Evolutionary conservation across 1,140 invertebrate species (phyloP), one percentile per base, ranked within the genome.

Genomic region (Cryptotermes secundus): DNA sequence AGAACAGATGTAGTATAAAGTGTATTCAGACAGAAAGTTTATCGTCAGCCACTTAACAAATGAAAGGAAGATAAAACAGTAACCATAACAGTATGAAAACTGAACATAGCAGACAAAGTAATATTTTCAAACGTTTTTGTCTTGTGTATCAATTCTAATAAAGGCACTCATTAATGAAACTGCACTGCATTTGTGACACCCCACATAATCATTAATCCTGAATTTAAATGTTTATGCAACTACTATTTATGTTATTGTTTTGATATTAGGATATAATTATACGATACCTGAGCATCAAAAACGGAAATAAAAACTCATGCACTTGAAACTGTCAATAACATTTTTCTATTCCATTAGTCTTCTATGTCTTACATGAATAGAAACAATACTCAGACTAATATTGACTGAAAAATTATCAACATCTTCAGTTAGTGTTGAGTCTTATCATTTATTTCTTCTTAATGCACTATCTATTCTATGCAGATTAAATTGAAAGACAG

Each of bases 111-210:
- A 72, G 7, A 65, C 12, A 12, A 72, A 72, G 59, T 2, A 72
- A 31, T 31, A 49, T n/a, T 72, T 72, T 72, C 31, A n/a, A 72
- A 72, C n/a, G n/a, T n/a, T n/a, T 31, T 6, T n/a, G 2, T 31
- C n/a, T 72, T 72, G 9, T n/a, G n/a, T 72, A 72, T 72, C 59
- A 72, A 26, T 26, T 72, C 26, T n/a, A 31, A 72, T n/a, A 72
- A 59, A 59, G 53, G 53, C 53, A 59, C 19, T 72, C n/a, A n/a
- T n/a, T 72, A 72, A 72, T 72, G 59, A 31, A 72, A 72, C 59
- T n/a, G 26, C 59, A 72, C 26, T 72, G 59, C 16, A 31, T 72
- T 4, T 72, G 59, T 1, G 59, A 72, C 59, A 72, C 31, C 26
- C 14, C n/a, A 31, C 26, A 9, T 72, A 7, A 59, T 42, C 9